phyloP scores from a whole-genome alignment of 2,888 invertebrate genomes.

The Ethmia dodecea region DNA sequence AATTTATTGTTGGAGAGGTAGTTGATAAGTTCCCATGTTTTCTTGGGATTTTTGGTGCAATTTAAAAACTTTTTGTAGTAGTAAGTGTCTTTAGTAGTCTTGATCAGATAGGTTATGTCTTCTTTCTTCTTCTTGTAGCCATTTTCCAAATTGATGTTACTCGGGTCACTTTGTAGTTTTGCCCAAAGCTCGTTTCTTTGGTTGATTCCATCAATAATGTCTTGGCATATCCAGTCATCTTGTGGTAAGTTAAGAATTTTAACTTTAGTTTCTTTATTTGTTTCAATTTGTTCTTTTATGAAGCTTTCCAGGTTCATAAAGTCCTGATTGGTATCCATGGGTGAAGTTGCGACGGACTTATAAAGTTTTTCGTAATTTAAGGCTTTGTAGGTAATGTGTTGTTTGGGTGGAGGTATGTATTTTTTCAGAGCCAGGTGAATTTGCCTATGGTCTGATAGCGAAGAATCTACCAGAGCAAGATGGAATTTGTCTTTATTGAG shows the following conservation, averaged over 20 bases:
- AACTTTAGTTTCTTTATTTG: slow-evolving; percentile 7
- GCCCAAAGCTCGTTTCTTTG: slow-evolving; percentile 19
- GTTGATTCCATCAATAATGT: slow-evolving; percentile 17
- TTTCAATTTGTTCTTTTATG: slow-evolving; percentile 5
- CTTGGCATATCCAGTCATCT: slow-evolving; percentile 22
- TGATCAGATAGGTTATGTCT: slow-evolving; percentile 4
- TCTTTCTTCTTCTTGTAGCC: slow-evolving; percentile 9
- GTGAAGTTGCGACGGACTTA: neutral
- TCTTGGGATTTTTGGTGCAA: no score
- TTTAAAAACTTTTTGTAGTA: no score
- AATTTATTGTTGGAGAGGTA: no score
- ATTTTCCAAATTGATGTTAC: slow-evolving; percentile 11
- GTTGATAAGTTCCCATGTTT: no score
- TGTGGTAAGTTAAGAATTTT: slow-evolving; percentile 17
- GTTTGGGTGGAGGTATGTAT: neutral
- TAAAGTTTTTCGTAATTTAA: slow-evolving; percentile 6
- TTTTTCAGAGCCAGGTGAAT: slow-evolving; percentile 7
- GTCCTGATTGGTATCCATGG: neutral
- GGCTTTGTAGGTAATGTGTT: slow-evolving; percentile 1
- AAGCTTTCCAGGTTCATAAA: neutral
- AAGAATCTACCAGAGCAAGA: slow-evolving; percentile 8
- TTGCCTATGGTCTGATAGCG: slow-evolving; percentile 12
- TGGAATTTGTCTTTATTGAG: slow-evolving; percentile 2
- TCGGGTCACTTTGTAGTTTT: slow-evolving; percentile 9
- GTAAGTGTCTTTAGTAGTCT: slow-evolving; percentile 12